Conservation (phyloP, 2,888 invertebrate species). For the Ichneumoninae sp. region DNA sequence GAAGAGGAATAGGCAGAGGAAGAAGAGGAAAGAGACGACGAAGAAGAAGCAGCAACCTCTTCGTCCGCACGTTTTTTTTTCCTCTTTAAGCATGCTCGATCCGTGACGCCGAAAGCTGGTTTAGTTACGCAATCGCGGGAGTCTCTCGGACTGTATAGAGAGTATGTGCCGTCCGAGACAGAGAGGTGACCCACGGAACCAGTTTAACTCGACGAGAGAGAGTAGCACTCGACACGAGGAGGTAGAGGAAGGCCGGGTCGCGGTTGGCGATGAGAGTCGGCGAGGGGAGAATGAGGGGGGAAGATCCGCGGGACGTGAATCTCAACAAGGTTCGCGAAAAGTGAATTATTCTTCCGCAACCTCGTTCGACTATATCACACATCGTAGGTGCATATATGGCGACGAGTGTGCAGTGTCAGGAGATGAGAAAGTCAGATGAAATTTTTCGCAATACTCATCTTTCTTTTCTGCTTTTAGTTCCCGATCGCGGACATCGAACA, state of each 20-base stretch:
- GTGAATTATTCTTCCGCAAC: conserved; percentile 82
- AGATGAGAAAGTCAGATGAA: conserved; percentile 1
- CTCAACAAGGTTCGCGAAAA: conserved; percentile 52
- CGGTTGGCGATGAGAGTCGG: conserved; percentile 57
- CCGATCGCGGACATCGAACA: neutral
- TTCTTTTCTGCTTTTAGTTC: neutral
- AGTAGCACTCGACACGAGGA: conserved; percentile 51
- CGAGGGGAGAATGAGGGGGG: conserved; percentile 11
- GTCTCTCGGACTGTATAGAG: conserved; percentile 34
- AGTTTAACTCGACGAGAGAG: conserved; percentile 55
- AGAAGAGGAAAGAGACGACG: conserved; percentile 33
- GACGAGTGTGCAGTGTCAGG: neutral
- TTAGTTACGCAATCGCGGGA: conserved; percentile 68
- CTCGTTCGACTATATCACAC: conserved; percentile 60
- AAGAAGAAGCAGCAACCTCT: conserved; percentile 48
- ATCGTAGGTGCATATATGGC: neutral
- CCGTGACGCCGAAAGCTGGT: conserved; percentile 67
- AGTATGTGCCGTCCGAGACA: conserved; percentile 48
- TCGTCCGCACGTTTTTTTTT: conserved; percentile 28
- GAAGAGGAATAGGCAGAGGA: neutral
- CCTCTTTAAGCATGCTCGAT: conserved; percentile 16
- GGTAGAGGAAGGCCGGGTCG: conserved; percentile 66
- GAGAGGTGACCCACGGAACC: conserved; percentile 63
- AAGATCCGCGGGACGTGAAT: conserved; percentile 25
- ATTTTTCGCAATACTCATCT: neutral